These are phyloP conservation scores for Pygoscelis adeliae DNA, from an alignment of 2,113 vertebrate genomes.

Conservation along the genomic window DNA sequence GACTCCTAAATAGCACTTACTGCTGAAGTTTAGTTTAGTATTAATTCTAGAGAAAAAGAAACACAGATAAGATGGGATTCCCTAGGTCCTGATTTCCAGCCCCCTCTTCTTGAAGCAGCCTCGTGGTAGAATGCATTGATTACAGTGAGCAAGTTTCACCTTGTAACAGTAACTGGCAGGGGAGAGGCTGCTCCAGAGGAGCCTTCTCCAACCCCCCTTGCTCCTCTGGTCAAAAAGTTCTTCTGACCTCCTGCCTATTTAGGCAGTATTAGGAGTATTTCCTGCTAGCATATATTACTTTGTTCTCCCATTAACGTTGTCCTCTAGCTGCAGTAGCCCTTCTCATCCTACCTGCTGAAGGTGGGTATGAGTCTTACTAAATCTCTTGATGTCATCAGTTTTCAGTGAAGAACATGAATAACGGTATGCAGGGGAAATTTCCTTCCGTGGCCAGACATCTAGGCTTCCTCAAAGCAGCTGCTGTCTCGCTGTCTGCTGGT, in stretches of 20 bases:
- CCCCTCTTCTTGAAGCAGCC: neutral
- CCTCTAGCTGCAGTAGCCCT: neutral
- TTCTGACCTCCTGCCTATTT: neutral
- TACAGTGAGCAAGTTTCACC: neutral
- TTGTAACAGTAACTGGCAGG: neutral
- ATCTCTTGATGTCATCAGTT: neutral
- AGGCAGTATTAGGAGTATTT: neutral
- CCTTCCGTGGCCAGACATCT: neutral
- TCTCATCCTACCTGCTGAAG: neutral
- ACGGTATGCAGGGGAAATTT: neutral
- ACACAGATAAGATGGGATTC: neutral
- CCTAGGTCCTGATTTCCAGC: neutral
- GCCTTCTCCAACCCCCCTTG: neutral
- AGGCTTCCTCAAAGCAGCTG: neutral
- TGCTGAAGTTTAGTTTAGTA: neutral
- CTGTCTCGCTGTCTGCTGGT: neutral
- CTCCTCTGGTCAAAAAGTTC: neutral
- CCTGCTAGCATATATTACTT: neutral
- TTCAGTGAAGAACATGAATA: neutral
- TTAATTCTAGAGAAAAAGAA: neutral
- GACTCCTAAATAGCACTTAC: neutral
- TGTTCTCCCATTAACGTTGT: neutral
- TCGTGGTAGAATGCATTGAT: neutral
- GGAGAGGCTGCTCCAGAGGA: neutral
- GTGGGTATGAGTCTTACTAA: neutral